A percentile compares a stretch with the other conserved stretches of the same genome.
These are phyloP conservation scores for Macrobrachium nipponense DNA, from an alignment of 1,140 invertebrate species.

Conservation along the genomic window DNA sequence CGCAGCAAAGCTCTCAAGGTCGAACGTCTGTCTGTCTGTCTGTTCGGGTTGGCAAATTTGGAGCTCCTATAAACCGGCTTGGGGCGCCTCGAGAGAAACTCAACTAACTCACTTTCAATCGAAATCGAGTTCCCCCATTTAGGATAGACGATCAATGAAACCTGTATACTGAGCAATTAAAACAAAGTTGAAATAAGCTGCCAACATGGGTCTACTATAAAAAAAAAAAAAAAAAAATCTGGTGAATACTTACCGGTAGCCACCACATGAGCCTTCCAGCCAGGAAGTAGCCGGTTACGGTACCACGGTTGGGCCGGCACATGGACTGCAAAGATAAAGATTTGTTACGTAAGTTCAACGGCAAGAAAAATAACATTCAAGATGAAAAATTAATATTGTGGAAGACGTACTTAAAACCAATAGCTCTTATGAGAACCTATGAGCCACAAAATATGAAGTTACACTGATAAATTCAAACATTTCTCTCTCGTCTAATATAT, in stretches of 20 bases:
- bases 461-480: neutral
- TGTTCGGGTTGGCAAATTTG: no score
- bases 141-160: neutral
- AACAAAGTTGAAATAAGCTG: neutral
- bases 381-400: no score
- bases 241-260: conserved; percentile 67
- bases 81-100: no score
- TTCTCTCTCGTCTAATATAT: neutral
- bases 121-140: no score
- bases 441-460: no score
- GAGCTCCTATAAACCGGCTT: no score
- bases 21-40: no score
- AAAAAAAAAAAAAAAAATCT: neutral
- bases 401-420: no score
- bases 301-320: conserved; percentile 69
- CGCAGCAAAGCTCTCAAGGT: no score
- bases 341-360: neutral
- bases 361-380: neutral
- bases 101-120: no score
- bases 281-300: conserved; percentile 73
- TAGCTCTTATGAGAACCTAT: no score
- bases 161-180: neutral
- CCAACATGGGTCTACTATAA: neutral
- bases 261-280: conserved; percentile 71
- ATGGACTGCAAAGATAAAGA: conserved; percentile 68